Conservation (phyloP, 2,888 invertebrate species). For the Phyto melanocephala region DNA sequence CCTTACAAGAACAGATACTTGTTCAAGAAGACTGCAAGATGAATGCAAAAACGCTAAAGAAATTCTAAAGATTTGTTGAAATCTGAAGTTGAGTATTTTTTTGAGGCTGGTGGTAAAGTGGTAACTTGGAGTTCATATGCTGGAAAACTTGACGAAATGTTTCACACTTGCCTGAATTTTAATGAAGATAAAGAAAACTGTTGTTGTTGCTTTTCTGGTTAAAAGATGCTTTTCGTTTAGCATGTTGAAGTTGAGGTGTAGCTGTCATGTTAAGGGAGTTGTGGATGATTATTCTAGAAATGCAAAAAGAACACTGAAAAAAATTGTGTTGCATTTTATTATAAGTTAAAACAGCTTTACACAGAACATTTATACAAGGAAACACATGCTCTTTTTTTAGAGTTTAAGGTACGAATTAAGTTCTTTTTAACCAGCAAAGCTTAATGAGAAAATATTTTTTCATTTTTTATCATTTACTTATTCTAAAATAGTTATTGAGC, state of each 20-base stretch:
- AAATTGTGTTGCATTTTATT: background rate
- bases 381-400: too few species aligned
- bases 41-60: slow-evolving; percentile 32
- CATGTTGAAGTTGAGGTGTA: slow-evolving; percentile 9
- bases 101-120: background rate
- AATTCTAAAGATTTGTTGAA: background rate
- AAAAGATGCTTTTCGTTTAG: background rate
- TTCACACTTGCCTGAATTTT: slow-evolving; percentile 69
- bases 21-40: slow-evolving; percentile 10
- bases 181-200: slow-evolving; percentile 51
- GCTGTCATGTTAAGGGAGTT: slow-evolving; percentile 18
- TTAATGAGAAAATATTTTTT: too few species aligned
- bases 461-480: too few species aligned
- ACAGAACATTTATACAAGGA: too few species aligned
- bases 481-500: too few species aligned
- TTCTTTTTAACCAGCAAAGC: too few species aligned
- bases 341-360: too few species aligned
- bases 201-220: slow-evolving; percentile 1
- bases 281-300: background rate
- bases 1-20: slow-evolving; percentile 4
- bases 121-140: slow-evolving; percentile 31
- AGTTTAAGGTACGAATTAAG: too few species aligned
- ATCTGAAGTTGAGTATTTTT: background rate
- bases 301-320: background rate
- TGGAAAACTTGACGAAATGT: slow-evolving; percentile 72